phyloP scores from a whole-genome alignment of 1,140 invertebrate species.

The Sweltsa coloradensis region DNA sequence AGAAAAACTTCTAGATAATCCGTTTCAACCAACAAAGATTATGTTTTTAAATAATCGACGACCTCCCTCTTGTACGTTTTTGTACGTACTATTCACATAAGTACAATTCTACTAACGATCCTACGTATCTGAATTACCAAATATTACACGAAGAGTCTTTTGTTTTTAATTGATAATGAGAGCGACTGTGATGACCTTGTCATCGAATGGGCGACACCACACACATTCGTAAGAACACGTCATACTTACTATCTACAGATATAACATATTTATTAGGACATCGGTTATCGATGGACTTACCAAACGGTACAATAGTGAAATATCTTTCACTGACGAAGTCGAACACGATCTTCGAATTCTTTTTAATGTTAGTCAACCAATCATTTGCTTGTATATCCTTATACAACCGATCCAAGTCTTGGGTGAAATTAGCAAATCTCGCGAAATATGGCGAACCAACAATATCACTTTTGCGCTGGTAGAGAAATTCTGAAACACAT shows the following conservation, averaged over 20 bases:
- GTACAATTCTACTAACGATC: no score
- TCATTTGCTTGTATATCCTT: slow-evolving; percentile 61
- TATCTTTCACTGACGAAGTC: slow-evolving; percentile 59
- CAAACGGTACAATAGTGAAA: slow-evolving; percentile 62
- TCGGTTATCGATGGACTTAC: slow-evolving; percentile 34
- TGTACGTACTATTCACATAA: no score
- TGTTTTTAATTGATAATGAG: no score
- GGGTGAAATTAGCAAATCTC: slow-evolving; percentile 61
- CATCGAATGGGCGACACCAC: no score
- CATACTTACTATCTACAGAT: slow-evolving; percentile 6
- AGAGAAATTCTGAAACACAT: slow-evolving; percentile 54
- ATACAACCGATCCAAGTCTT: slow-evolving; percentile 63
- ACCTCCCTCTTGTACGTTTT: no score
- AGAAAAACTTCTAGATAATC: no score
- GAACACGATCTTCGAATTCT: slow-evolving; percentile 52
- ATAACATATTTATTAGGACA: slow-evolving; percentile 5
- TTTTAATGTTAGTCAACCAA: slow-evolving; percentile 56
- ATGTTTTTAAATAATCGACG: no score
- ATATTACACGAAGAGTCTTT: no score
- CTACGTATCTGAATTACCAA: no score
- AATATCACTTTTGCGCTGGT: slow-evolving; percentile 60
- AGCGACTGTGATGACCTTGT: no score
- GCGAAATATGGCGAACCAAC: slow-evolving; percentile 68
- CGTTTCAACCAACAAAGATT: no score
- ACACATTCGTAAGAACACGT: slow-evolving; percentile 6